These are phyloP conservation scores for Oligia strigilis DNA, from an alignment of 2,888 invertebrate species.

Conservation along the genomic window DNA sequence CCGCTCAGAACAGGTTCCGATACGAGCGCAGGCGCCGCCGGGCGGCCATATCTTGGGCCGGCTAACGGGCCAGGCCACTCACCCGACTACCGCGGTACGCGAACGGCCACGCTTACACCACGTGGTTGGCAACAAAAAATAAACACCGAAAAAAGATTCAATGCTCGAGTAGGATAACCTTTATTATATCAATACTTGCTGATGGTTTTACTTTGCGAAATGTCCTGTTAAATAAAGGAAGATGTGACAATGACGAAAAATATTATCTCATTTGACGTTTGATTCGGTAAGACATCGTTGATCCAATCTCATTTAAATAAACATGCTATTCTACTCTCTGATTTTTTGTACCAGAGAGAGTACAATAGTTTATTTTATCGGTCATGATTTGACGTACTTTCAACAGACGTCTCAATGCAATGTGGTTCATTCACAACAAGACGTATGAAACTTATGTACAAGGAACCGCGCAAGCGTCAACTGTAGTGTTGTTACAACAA, in stretches of 20 bases:
- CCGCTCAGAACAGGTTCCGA: constrained; percentile 57
- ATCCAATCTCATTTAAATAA: neutral
- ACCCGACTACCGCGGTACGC: constrained; percentile 75
- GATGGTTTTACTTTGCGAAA: neutral
- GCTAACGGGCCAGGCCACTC: constrained; percentile 79
- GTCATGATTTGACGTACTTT: neutral
- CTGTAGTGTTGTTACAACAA: neutral
- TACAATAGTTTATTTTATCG: neutral
- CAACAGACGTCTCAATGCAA: constrained; percentile 5
- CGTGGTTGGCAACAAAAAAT: constrained; percentile 32
- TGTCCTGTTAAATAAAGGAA: neutral
- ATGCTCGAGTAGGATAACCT: neutral
- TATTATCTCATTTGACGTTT: neutral
- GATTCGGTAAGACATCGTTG: neutral
- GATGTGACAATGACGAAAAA: neutral
- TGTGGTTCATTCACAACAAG: constrained; percentile 7
- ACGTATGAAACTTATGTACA: neutral
- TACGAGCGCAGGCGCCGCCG: constrained; percentile 48
- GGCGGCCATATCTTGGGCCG: constrained; percentile 69
- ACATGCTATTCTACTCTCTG: neutral
- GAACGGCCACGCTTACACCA: constrained; percentile 48
- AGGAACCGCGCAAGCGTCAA: neutral
- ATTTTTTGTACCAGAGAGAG: neutral
- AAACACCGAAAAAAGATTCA: neutral
- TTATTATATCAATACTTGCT: neutral